Percentiles rank a stretch among this genome's conserved stretches.
Evolutionary conservation across 2,888 invertebrate genomes (phyloP).

Genomic region (Lacanobia oleracea): DNA sequence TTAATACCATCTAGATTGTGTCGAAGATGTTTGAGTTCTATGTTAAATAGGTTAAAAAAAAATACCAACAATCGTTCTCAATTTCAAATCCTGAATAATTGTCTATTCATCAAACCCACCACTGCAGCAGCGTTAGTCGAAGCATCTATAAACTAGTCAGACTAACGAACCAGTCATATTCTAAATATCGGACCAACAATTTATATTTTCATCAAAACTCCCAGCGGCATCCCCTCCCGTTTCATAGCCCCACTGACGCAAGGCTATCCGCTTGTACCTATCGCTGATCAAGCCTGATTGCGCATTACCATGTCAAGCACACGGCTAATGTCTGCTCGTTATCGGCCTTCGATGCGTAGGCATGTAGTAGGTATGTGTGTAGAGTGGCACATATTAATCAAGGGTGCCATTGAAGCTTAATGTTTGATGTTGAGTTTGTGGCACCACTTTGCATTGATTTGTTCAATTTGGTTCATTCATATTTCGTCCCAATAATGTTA

Average conservation of each 20-base stretch:
- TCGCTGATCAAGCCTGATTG: conserved; percentile 78
- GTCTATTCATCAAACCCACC: no score
- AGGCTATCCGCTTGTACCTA: conserved; percentile 69
- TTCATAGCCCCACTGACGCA: conserved; percentile 62
- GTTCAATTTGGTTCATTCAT: background rate
- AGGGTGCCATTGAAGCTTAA: conserved; percentile 19
- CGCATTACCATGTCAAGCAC: conserved; percentile 80
- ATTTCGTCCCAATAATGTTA: background rate
- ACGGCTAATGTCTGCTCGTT: conserved; percentile 73
- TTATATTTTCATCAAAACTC: background rate
- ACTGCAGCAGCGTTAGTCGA: no score
- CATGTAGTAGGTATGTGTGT: conserved; percentile 1
- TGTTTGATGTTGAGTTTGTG: conserved; percentile 2
- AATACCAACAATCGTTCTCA: no score
- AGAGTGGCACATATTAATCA: conserved; percentile 29
- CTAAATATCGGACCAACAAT: background rate
- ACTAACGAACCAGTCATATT: background rate
- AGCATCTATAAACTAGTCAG: no score
- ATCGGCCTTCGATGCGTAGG: conserved; percentile 58
- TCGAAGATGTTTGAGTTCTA: no score
- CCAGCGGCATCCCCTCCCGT: conserved; percentile 1
- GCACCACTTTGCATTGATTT: background rate
- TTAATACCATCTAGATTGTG: no score
- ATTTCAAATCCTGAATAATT: no score
- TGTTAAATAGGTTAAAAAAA: no score